Base-by-base conservation (phyloP, 2,113 vertebrate genomes). In the Erpornis zantholeuca region DNA sequence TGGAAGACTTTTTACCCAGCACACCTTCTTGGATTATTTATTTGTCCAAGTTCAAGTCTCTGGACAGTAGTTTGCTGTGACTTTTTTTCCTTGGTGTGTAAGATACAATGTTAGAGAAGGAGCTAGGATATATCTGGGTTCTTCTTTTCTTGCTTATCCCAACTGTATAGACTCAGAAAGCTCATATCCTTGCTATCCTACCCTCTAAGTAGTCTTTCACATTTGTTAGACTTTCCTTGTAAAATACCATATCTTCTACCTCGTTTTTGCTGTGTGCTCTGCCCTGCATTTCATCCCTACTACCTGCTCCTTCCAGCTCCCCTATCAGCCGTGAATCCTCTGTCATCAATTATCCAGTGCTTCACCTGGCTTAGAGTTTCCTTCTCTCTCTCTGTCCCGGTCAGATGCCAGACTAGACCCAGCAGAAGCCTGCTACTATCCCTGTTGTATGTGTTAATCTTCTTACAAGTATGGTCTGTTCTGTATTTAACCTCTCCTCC, bases 281-380 rank as follows among this genome's bases (percentile, higher is more conserved):
- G 68, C 57, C 65, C 56, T 68, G 71, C 5, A 4, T 88, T 95
- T 95, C 54, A 69, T 93, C 50, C 36, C 29, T 57, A 20, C 80
- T 75, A 61, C 76, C 71, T 75, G 40, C 52, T 88, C 85, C n/a
- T 68, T 91, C 25, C 65, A 87, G 69, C 53, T 79, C 65, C 60
- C 45, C 69, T 83, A 94, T 92, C 93, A 93, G 44, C 80, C 86
- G 63, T 68, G 88, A 92, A 86, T 92, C 77, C 73, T 95, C 72
- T 96, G 80, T 93, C 90, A 95, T 94, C 80, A 96, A 88, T 94
- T 95, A 92, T 93, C 86, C 80, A 95, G 85, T 75, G 69, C 86
- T 94, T 91, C 86, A 96, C 92, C 86, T 79, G 92, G 86, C 60
- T 96, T 96, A 94, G 85, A 86, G 68, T 95, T 96, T 94, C 90